phyloP scores from a whole-genome alignment of 2,797 vertebrate genomes.

The Nyctalus aviator region DNA sequence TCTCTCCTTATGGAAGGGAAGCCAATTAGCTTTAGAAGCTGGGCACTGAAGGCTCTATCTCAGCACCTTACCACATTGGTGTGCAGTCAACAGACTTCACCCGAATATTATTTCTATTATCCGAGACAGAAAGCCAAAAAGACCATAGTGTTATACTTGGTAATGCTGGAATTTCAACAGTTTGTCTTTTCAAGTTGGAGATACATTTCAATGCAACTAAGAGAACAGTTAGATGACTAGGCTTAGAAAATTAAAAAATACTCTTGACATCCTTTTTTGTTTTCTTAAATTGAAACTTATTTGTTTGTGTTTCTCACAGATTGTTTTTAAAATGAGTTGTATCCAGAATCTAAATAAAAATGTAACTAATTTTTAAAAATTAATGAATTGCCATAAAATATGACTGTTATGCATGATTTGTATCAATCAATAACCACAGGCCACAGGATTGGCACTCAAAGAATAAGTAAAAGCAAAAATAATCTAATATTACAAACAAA shows the following conservation, averaged over 20 bases:
- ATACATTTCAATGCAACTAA: neutral
- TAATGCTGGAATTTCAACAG: neutral
- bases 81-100: neutral
- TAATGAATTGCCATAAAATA: neutral
- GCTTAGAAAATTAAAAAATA: constrained; percentile 10
- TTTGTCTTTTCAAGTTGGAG: neutral
- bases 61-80: neutral
- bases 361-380: neutral
- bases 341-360: constrained; percentile 7
- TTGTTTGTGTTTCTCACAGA: neutral
- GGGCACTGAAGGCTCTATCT: neutral
- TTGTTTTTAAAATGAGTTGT: neutral
- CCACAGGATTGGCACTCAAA: neutral
- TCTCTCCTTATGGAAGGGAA: neutral
- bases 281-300: constrained; percentile 9
- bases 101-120: neutral
- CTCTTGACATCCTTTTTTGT: neutral
- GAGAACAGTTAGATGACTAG: neutral
- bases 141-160: neutral
- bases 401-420: neutral
- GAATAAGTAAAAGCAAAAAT: neutral
- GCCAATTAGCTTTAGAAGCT: neutral
- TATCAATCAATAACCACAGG: neutral
- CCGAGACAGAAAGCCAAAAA: neutral
- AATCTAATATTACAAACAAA: neutral